Evolutionary conservation across 2,113 vertebrate genomes (phyloP).

Genomic region (Todiramphus saurophagus): DNA sequence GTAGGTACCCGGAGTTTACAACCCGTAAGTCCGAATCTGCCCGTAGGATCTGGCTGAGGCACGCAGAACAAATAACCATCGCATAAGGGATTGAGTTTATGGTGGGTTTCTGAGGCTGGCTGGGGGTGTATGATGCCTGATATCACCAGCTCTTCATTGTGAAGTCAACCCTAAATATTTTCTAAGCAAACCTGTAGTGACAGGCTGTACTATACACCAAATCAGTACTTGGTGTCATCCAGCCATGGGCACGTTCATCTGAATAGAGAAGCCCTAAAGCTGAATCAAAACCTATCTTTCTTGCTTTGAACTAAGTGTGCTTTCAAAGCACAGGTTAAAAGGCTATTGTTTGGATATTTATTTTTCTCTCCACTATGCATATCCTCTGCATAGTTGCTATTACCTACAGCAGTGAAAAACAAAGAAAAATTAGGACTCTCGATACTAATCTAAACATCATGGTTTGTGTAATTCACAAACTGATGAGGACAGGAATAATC

Average conservation of each 20-base stretch:
- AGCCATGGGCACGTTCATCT: background rate
- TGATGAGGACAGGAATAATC: background rate
- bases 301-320: background rate
- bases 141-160: background rate
- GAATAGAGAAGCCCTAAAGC: background rate
- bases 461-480: background rate
- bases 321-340: background rate
- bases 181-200: background rate
- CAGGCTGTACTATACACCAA: background rate
- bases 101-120: background rate
- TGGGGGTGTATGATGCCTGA: background rate
- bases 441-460: background rate
- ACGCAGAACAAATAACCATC: background rate
- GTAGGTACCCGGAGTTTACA: background rate
- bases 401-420: background rate
- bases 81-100: background rate
- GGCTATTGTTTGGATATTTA: background rate
- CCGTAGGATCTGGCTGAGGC: background rate
- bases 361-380: background rate
- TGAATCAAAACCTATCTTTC: background rate
- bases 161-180: background rate
- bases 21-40: fast-evolving
- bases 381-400: background rate
- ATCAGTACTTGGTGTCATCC: background rate
- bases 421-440: background rate